Evolutionary conservation across 2,888 invertebrate species (phyloP), one percentile per base, ranked within the genome.

Genomic region (Athetis lepigone): DNA sequence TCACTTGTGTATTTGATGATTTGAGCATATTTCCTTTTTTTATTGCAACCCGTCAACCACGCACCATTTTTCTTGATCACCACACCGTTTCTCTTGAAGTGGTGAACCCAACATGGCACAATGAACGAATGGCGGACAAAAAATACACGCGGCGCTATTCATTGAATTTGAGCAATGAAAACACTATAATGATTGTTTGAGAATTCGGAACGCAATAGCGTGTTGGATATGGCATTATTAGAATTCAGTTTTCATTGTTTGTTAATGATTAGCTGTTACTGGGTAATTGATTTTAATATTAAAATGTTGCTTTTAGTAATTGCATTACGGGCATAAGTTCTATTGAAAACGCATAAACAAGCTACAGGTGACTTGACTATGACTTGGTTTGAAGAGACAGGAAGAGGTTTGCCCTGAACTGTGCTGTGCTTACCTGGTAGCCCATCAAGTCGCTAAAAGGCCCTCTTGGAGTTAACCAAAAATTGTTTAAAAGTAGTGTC

Each of bases 141-240:
- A 92, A 93, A 92, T 86, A 88, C 94, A 93, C 85, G 93, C 93
- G 86, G 94, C 25, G 93, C 91, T 84, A 93, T 94, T 93, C 92
- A 93, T 83, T 82, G 81, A 79, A 81, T 77, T 84, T 81, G 85
- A 87, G 90, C 91, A 91, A 94, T 90, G 90, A 94, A 95, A 94
- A 94, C 93, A 95, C 88, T 90, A 92, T 91, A 90, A 90, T 90
- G 85, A 90, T 87, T 89, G 86, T 73, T 71, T 72, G 77, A 82
- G 82, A 83, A 83, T 45, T 82, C 60, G 56, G 25, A 50, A 42
- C 13, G 54, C 16, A 58, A 68, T 42, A 29, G 59, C 16, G 19
- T 2, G 13, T 19, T 82, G 83, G 89, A 91, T 88, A 68, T 37
- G 91, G 86, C 58, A 80, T 56, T 63, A 46, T 19, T 9, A n/a